Evolutionary conservation across 2,113 vertebrate species (phyloP), one percentile per base, ranked within the genome.

Genomic region (Todiramphus chloris): DNA sequence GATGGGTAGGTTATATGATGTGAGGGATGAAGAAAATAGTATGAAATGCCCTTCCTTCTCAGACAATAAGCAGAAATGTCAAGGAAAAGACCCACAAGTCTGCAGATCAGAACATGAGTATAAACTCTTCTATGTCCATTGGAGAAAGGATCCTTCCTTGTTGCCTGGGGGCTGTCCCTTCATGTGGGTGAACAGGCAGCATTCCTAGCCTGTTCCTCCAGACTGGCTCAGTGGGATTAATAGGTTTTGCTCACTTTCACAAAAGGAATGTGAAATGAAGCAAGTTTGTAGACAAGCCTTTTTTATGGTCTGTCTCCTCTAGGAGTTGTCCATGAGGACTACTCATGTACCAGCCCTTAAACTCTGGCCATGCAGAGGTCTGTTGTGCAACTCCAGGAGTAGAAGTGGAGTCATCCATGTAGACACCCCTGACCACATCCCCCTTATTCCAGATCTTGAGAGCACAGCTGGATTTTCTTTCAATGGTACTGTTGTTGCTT

Each of bases 241-340:
- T 33, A 10, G 11, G 1, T 41, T 95, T 68, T 74, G 6, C 10
- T 55, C 8, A 8, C 12, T 78, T 92, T 75, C 2, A 1, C 27
- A 82, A 37, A 78, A 67, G 12, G 12, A 70, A 62, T 1, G 0
- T 21, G 19, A 81, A 84, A 62, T 0, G 5, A 78, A 86, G 23
- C 7, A 50, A 63, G 5, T 44, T 19, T 1, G 1, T 16, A 78
- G 23, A 48, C 41, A 67, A 83, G 5, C 13, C 16, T 39, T 68
- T 48, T 35, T 59, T 25, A 39, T 1, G 2, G 43, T 23, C 51
- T 2, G 0, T 30, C 15, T 66, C 20, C 19, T 60, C 9, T 13
- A 19, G 12, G 11, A 21, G 13, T 5, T 43, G 19, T 70, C 18
- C 23, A 10, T 1, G 4, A 63, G 16, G 25, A 58, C 37, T 0